Base-by-base conservation (phyloP, 2,113 vertebrate species). In the Ophiodon elongatus region DNA sequence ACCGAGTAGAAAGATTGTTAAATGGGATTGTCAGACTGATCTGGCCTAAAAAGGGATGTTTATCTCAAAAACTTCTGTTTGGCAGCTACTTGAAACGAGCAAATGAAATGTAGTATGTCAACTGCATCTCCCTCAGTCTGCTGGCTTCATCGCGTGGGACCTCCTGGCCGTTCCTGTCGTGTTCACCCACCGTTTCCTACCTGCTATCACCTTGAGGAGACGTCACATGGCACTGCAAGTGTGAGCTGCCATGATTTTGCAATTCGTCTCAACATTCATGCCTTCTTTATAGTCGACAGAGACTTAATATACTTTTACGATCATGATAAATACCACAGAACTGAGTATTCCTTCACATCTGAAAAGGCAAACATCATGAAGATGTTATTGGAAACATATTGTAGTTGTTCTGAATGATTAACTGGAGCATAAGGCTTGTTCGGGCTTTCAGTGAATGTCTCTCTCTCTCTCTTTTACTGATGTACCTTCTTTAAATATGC, bases 81-180 rank as follows among this genome's bases (percentile, higher is more conserved):
- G 27, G 50, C 11, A 35, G 39, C 8, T 67, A 17, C 37, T 23
- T 74, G 23, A 70, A 74, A 65, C 39, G 73, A 72, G 57, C 8
- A 84, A 79, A 82, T 78, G 1, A 76, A 75, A 57, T 69, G 15
- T 3, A 21, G 43, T 1, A 4, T 43, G 81, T 74, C 29, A 23
- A 8, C 47, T 41, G 21, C 56, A 76, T 68, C 73, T 43, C 0
- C n/a, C 43, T 56, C 25, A 33, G 67, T 65, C 19, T 57, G n/a
- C 14, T 45, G 68, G 50, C 35, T 0, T 50, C 47, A 4, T 65
- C n/a, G 23, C 15, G 14, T 2, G 11, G 10, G 31, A 59, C 57
- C 25, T 45, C 43, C 8, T 35, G 43, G 54, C n/a, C 6, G 11
- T 43, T 54, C 29, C 60, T 57, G 8, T 66, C 37, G 23, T 0